Evolutionary conservation across 2,797 vertebrate species (phyloP).

Genomic region (Enteromius radiatus): DNA sequence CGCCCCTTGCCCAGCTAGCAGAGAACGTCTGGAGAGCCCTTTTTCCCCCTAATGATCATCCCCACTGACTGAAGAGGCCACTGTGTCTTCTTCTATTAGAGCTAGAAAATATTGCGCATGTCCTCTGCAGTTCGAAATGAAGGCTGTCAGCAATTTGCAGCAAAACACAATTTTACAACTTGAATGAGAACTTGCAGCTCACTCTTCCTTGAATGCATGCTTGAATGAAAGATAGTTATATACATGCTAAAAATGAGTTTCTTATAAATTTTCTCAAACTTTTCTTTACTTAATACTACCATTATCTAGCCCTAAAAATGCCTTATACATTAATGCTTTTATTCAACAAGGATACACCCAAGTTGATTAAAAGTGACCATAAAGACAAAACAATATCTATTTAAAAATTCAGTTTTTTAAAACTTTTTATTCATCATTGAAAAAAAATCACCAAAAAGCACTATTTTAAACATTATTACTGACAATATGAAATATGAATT

Average conservation of each 20-base stretch:
- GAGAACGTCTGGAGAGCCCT: conserved; percentile 23
- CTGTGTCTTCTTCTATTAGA: conserved; percentile 22
- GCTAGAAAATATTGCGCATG: conserved; percentile 15
- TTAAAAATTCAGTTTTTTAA: not conserved
- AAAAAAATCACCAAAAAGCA: not conserved
- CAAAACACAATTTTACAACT: not conserved
- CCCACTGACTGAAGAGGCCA: conserved; percentile 15
- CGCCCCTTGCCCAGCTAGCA: conserved; percentile 13
- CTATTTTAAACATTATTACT: not conserved
- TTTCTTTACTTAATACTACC: not conserved
- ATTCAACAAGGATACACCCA: not conserved
- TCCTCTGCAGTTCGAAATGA: conserved; percentile 21
- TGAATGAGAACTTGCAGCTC: not conserved
- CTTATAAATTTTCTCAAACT: not conserved
- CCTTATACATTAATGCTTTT: not conserved
- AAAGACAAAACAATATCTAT: not conserved
- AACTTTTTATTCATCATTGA: not conserved
- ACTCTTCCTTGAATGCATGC: not conserved
- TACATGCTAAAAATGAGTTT: not conserved
- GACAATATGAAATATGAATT: not conserved
- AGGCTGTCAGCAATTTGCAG: conserved; percentile 22
- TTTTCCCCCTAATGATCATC: conserved; percentile 46
- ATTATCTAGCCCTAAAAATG: not conserved
- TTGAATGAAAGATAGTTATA: not conserved
- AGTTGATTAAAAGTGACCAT: not conserved